phyloP scores from a whole-genome alignment of 2,797 vertebrate genomes.

The Spea hammondii region DNA sequence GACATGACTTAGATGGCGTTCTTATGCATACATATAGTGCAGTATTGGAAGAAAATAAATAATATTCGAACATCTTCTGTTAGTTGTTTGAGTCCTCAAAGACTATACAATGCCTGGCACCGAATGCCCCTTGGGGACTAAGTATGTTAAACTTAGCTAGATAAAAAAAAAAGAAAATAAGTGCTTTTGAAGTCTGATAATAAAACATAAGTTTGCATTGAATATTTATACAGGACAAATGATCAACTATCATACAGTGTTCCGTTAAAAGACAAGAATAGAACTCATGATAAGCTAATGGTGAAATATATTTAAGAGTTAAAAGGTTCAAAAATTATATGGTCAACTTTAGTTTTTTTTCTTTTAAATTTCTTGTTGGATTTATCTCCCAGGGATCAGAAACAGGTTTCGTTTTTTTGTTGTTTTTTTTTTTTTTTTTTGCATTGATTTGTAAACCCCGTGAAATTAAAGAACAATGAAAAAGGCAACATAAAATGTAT shows the following conservation, averaged over 20 bases:
- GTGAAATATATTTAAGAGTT: slow-evolving; percentile 35
- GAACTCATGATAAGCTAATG: slow-evolving; percentile 55
- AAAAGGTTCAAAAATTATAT: slow-evolving; percentile 36
- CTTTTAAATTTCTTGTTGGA: slow-evolving; percentile 56
- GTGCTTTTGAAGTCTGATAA: slow-evolving; percentile 70
- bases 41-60: slow-evolving; percentile 70
- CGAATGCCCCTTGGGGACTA: not conserved
- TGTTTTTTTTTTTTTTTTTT: slow-evolving; percentile 38
- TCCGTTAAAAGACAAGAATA: slow-evolving; percentile 57
- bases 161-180: slow-evolving; percentile 74
- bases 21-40: slow-evolving; percentile 74
- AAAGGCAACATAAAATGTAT: slow-evolving; percentile 65
- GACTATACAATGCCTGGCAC: not conserved
- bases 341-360: slow-evolving; percentile 41
- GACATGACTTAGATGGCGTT: slow-evolving; percentile 70
- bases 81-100: not conserved
- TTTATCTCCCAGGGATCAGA: slow-evolving; percentile 59
- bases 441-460: slow-evolving; percentile 59
- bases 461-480: slow-evolving; percentile 60
- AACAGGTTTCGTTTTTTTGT: slow-evolving; percentile 39
- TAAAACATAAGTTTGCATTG: slow-evolving; percentile 69
- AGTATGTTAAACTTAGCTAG: slow-evolving; percentile 66
- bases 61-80: slow-evolving; percentile 59
- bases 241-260: slow-evolving; percentile 56
- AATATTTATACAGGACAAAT: slow-evolving; percentile 64